These are phyloP conservation scores for Helicoverpa zea DNA, from an alignment of 1,140 invertebrate species.

Conservation along the genomic window DNA sequence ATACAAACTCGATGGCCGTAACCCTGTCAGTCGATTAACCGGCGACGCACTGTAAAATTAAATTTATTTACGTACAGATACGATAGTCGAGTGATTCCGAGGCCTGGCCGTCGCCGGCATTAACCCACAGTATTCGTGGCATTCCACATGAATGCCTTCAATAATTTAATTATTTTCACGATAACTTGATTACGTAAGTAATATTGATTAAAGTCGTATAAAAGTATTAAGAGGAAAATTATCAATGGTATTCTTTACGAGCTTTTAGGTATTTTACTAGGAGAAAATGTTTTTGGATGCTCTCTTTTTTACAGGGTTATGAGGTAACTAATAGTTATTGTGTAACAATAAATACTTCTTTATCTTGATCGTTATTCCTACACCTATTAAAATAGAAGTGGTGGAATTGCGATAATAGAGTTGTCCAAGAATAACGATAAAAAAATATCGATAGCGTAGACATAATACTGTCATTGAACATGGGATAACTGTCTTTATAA, in stretches of 20 bases:
- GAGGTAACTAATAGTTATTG: slow-evolving; percentile 5
- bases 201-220: slow-evolving; percentile 63
- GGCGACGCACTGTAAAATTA: slow-evolving; percentile 73
- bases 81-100: slow-evolving; percentile 64
- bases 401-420: slow-evolving; percentile 20
- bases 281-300: neutral
- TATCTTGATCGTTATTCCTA: neutral
- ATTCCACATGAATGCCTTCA: slow-evolving; percentile 57
- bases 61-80: slow-evolving; percentile 78
- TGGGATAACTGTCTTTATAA: slow-evolving; percentile 19
- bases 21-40: slow-evolving; percentile 65
- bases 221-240: slow-evolving; percentile 49
- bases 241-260: slow-evolving; percentile 26
- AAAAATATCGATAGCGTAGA: slow-evolving; percentile 1
- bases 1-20: slow-evolving; percentile 47
- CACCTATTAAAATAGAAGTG: neutral
- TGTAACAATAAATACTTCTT: neutral
- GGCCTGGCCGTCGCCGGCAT: slow-evolving; percentile 11
- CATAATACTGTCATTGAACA: slow-evolving; percentile 13
- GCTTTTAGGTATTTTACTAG: slow-evolving; percentile 7
- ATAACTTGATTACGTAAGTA: slow-evolving; percentile 55
- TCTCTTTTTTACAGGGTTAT: slow-evolving; percentile 14
- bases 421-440: slow-evolving; percentile 10
- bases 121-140: slow-evolving; percentile 35
- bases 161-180: slow-evolving; percentile 69